Base-by-base conservation (phyloP, 2,113 vertebrate genomes). In the Prunella fulvescens region DNA sequence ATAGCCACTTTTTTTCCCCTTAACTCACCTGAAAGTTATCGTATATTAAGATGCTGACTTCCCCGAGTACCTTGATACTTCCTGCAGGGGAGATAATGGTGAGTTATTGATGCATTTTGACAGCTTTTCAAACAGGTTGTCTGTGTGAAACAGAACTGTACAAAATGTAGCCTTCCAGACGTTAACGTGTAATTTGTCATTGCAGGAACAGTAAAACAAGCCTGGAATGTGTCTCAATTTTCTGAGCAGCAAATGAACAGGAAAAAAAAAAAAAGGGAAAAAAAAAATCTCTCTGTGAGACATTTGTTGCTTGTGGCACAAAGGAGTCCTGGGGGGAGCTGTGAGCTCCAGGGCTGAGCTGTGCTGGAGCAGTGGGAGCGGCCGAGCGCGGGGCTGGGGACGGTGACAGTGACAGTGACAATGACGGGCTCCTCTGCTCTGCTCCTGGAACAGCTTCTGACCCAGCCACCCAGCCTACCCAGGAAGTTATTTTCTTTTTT, bases 101-200 rank as follows among this genome's bases (percentile, higher is more conserved):
- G 85, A 95, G 80, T 86, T 93, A 93, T 83, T 87, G 88, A 87
- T 90, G 87, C 78, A 54, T 95, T 95, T 92, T 93, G 95, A 96
- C 96, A 90, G 93, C 50, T 94, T 97, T 96, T 96, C 92, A 94
- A 94, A 79, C 85, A 88, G 23, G 3, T 58, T 92, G 78, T 78
- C 93, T 93, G n/a, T 3, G 6, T 90, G 91, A 92, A 95, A 79
- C 74, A 87, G 87, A 93, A 47, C 62, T 54, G 61, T 78, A 66
- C 74, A 74, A 88, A 94, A 88, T 56, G 44, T 56, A 96, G 85
- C 88, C 88, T 94, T 86, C 19, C 60, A 73, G 88, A 96, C 25
- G 40, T 90, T 87, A 93, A 62, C 14, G 10, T 81, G 67, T 82
- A 92, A 86, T 96, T 96, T 96, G 73, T 86, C 78, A 72, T 92